A percentile compares a stretch with the other conserved stretches of the same genome.
These are phyloP conservation scores for Zaprionus ghesquierei DNA, from an alignment of 1,140 invertebrate species.

Conservation along the genomic window DNA sequence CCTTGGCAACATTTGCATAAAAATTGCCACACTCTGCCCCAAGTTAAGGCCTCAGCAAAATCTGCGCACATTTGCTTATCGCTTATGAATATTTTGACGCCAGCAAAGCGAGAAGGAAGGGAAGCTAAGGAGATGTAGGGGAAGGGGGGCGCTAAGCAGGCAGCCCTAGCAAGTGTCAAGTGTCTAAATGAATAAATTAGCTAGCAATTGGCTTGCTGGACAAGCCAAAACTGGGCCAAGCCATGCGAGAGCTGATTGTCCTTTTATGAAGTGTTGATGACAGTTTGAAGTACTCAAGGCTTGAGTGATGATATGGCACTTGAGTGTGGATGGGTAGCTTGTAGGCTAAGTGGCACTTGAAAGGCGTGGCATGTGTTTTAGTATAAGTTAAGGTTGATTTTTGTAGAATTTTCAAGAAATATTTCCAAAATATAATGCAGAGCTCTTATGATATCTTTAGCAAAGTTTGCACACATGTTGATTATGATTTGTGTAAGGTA, in stretches of 20 bases:
- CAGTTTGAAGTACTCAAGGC: slow-evolving; percentile 25
- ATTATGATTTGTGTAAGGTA: not conserved
- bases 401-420: not conserved
- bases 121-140: too few relatives aligned
- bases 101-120: not conserved
- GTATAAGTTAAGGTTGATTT: not conserved
- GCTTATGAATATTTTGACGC: slow-evolving; percentile 76
- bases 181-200: slow-evolving; percentile 73
- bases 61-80: slow-evolving; percentile 52
- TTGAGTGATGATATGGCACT: not conserved
- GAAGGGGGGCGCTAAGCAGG: not conserved
- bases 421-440: too few relatives aligned
- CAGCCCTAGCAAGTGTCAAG: slow-evolving; percentile 55
- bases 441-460: too few relatives aligned
- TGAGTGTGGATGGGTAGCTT: not conserved
- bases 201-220: not conserved
- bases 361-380: not conserved
- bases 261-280: slow-evolving; percentile 69
- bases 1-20: slow-evolving; percentile 57
- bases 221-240: not conserved
- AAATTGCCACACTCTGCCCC: slow-evolving; percentile 41
- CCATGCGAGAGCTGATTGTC: slow-evolving; percentile 46
- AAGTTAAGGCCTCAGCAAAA: slow-evolving; percentile 11
- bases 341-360: not conserved
- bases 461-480: too few relatives aligned